A percentile compares a stretch with the other conserved stretches of the same genome.
These are phyloP conservation scores for Drosophila meridionalis DNA, from an alignment of 2,888 invertebrate genomes.

Conservation along the genomic window DNA sequence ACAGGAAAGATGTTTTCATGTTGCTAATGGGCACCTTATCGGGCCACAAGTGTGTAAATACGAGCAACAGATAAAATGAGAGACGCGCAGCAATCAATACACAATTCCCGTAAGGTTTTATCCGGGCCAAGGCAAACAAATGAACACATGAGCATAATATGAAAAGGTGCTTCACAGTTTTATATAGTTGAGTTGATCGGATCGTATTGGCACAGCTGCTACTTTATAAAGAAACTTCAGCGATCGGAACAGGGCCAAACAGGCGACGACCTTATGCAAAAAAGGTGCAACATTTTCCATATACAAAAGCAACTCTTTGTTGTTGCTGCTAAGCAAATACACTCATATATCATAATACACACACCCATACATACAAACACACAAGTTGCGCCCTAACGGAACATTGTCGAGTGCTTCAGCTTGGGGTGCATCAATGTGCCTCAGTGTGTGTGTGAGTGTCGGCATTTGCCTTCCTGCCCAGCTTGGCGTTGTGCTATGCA, in stretches of 20 bases:
- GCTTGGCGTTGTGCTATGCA: slow-evolving; percentile 53
- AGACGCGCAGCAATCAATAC: slow-evolving; percentile 38
- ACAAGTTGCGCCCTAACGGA: slow-evolving; percentile 58
- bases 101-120: slow-evolving; percentile 47
- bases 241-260: slow-evolving; percentile 40
- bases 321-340: slow-evolving; percentile 64
- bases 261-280: slow-evolving; percentile 69
- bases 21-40: slow-evolving; percentile 44
- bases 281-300: slow-evolving; percentile 73
- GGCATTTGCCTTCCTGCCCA: slow-evolving; percentile 34
- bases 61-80: slow-evolving; percentile 42
- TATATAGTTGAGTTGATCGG: slow-evolving; percentile 28
- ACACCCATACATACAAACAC: not conserved
- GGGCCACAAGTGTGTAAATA: slow-evolving; percentile 47
- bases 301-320: slow-evolving; percentile 78
- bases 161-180: slow-evolving; percentile 57
- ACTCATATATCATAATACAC: slow-evolving; percentile 8
- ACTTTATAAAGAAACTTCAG: slow-evolving; percentile 39
- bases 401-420: slow-evolving; percentile 42
- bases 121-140: slow-evolving; percentile 37
- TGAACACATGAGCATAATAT: slow-evolving; percentile 34
- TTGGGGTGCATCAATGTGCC: slow-evolving; percentile 36
- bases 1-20: slow-evolving; percentile 25
- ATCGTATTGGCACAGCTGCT: slow-evolving; percentile 74
- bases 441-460: slow-evolving; percentile 27